A percentile compares a stretch with the other conserved stretches of the same genome.
phyloP scores from a whole-genome alignment of 2,888 invertebrate genomes.

The Hedychridium roseum region DNA sequence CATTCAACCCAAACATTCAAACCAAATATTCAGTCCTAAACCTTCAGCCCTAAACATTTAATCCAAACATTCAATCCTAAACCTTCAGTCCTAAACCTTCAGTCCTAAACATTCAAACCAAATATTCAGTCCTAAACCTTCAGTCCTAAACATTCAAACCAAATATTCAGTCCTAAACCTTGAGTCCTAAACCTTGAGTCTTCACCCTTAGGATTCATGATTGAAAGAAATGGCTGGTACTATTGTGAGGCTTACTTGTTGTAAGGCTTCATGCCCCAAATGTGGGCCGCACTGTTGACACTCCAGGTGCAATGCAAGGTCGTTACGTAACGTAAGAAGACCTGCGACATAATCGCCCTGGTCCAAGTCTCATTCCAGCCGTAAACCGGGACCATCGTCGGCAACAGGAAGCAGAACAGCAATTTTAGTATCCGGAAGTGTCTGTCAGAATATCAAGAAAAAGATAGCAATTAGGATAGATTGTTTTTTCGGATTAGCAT shows the following conservation, averaged over 20 bases:
- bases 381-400: conserved; percentile 63
- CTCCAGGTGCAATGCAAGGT: conserved; percentile 69
- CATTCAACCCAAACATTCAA: no score
- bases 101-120: background rate
- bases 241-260: conserved; percentile 46
- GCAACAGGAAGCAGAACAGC: conserved; percentile 64
- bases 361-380: conserved; percentile 68
- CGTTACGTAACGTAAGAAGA: conserved; percentile 65
- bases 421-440: conserved; percentile 66
- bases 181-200: background rate
- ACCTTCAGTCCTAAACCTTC: background rate
- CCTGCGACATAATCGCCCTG: conserved; percentile 64
- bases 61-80: background rate
- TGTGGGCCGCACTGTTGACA: conserved; percentile 70
- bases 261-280: conserved; percentile 55
- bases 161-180: background rate
- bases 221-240: background rate
- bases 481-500: background rate
- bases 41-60: no score
- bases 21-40: no score
- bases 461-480: background rate
- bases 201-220: background rate
- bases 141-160: background rate
- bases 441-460: conserved; percentile 44
- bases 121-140: background rate